Conservation (phyloP, 2,888 invertebrate species). For the Spicauda simplicius region DNA sequence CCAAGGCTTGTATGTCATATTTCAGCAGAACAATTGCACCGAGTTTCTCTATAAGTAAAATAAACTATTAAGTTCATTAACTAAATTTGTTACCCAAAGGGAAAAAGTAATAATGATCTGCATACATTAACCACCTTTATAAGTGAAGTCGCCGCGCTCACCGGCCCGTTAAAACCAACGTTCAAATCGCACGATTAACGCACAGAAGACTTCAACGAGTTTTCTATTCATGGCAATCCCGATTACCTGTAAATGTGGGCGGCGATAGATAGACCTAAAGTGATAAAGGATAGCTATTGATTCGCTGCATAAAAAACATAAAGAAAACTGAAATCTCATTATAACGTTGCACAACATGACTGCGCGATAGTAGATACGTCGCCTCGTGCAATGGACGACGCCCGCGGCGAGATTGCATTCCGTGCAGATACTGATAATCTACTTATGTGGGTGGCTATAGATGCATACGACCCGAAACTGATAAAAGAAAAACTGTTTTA, state of each 20-base stretch:
- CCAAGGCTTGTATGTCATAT: too few species aligned
- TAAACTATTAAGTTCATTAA: too few species aligned
- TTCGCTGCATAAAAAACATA: background rate
- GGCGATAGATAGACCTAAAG: background rate
- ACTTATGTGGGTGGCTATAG: conserved; percentile 71
- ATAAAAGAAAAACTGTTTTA: background rate
- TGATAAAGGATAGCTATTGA: conserved; percentile 3
- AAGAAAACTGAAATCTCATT: background rate
- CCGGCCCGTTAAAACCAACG: too few species aligned
- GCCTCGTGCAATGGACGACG: conserved; percentile 48
- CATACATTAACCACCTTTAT: too few species aligned
- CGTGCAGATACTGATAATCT: conserved; percentile 48
- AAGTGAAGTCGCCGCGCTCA: too few species aligned
- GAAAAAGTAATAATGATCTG: too few species aligned
- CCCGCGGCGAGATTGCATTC: conserved; percentile 67
- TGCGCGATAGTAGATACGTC: background rate
- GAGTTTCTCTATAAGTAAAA: too few species aligned
- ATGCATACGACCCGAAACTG: conserved; percentile 54
- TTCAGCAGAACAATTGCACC: too few species aligned
- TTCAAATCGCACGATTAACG: too few species aligned
- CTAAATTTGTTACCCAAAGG: too few species aligned
- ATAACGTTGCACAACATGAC: background rate
- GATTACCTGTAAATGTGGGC: conserved; percentile 1
- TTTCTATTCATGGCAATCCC: background rate
- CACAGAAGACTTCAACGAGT: too few species aligned